Conservation (phyloP, 2,113 vertebrate species). For the Amazona guildingii region DNA sequence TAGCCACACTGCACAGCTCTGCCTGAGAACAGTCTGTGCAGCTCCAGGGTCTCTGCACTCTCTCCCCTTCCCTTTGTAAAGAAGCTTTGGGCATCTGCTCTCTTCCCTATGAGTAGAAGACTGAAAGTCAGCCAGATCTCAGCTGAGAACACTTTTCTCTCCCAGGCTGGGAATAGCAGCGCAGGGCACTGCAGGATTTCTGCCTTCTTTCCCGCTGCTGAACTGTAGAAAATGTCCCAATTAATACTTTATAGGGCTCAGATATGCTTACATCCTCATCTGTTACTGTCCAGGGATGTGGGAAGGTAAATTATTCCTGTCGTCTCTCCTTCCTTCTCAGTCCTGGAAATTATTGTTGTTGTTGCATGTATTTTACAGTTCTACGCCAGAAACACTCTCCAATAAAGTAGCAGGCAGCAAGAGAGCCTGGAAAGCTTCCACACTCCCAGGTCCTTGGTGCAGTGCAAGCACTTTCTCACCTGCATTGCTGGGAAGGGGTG, state of each 20-base stretch:
- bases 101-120: neutral
- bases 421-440: conserved; percentile 39
- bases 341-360: conserved; percentile 40
- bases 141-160: neutral
- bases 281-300: neutral
- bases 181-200: neutral
- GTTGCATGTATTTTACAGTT: conserved; percentile 7
- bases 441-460: neutral
- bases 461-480: conserved; percentile 11
- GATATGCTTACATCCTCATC: conserved; percentile 43
- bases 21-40: neutral
- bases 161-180: neutral
- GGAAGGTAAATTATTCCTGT: conserved; percentile 43
- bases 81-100: neutral
- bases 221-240: conserved; percentile 26
- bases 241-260: conserved; percentile 47
- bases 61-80: neutral
- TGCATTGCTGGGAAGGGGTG: neutral
- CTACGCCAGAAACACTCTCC: conserved; percentile 18
- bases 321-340: conserved; percentile 16
- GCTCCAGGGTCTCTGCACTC: neutral
- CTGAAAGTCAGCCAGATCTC: neutral
- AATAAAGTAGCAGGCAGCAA: conserved; percentile 15
- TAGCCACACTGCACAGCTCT: neutral
- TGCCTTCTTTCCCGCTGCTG: neutral